Conservation (phyloP, 2,797 vertebrate genomes). For the Poecilia gillii region DNA sequence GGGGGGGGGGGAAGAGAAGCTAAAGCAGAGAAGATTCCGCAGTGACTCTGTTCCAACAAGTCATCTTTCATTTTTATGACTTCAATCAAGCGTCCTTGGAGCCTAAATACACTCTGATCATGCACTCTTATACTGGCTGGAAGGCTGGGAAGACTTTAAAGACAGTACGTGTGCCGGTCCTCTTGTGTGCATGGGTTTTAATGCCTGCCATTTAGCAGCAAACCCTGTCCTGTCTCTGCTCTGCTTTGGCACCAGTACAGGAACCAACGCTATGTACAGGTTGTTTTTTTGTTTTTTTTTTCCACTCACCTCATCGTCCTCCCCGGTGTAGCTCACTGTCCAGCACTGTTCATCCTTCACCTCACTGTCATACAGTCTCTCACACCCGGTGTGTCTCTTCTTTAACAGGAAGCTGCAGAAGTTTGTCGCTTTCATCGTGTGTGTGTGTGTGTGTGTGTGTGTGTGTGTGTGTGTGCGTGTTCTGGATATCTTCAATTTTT, state of each 20-base stretch:
- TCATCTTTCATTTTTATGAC: constrained; percentile 80
- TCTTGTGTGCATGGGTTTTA: constrained; percentile 39
- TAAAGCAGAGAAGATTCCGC: constrained; percentile 70
- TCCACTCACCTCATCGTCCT: constrained; percentile 18
- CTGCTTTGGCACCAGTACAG: constrained; percentile 49
- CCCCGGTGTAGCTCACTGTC: constrained; percentile 17
- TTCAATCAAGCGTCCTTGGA: constrained; percentile 80
- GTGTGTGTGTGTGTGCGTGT: neutral
- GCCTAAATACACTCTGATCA: constrained; percentile 66
- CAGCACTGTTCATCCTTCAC: constrained; percentile 24
- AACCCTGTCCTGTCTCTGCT: constrained; percentile 27
- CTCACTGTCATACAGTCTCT: constrained; percentile 8
- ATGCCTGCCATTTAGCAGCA: constrained; percentile 42
- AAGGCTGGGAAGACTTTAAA: constrained; percentile 49
- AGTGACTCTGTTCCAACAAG: constrained; percentile 75
- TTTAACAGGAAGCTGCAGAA: constrained; percentile 54
- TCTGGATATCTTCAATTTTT: neutral
- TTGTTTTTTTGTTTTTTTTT: neutral
- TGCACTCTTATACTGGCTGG: constrained; percentile 48
- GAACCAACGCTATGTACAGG: constrained; percentile 19
- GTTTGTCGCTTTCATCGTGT: constrained; percentile 54
- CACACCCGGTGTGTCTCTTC: constrained; percentile 22
- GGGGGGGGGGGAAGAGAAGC: constrained; percentile 46
- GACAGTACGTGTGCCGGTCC: constrained; percentile 26
- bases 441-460: constrained; percentile 6